Evolutionary conservation across 1,140 invertebrate species (phyloP), one percentile per base, ranked within the genome.

Genomic region (Triops cancriformis): DNA sequence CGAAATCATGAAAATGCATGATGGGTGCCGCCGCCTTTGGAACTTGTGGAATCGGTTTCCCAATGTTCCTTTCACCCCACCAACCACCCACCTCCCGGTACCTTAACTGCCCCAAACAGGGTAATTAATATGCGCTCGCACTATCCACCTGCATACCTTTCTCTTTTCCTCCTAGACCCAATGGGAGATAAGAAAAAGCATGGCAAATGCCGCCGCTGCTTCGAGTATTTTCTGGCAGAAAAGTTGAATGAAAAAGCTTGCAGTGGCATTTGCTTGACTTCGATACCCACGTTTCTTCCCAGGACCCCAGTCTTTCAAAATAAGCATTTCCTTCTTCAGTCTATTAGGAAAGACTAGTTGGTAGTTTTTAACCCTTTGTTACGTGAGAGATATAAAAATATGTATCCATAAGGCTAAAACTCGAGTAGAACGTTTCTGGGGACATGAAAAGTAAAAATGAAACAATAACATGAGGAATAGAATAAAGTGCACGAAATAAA

Each of bases 1-100:
- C 51, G 18, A 23, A 64, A 64, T 64, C 51, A 64, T 64, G 51
- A 64, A 64, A 64, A 64, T 64, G 51, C 51, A 64, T 64, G 51
- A 64, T 64, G 51, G 51, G 51, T 64, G 51, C 51, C 51, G 51
- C 51, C 51, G 14, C 18, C 18, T 64, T 64, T 64, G 18, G 18
- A 37, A 37, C 23, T 64, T n/a, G 51, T 5, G 23, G n/a, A 64
- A 64, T 64, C 51, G 3, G 51, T 64, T 64, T 64, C 51, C 51
- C 51, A 64, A 64, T n/a, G 31, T 37, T 23, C 18, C 51, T 64
- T 18, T 14, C 5, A 64, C 10, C 9, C 51, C 14, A 10, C 51
- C 23, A n/a, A n/a, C 51, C n/a, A 10, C 31, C 31, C 31, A 37
- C 31, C 31, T 37, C 31, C 31, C 7, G 31, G 31, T 37, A 37